Base-by-base conservation (phyloP, 2,888 invertebrate genomes). In the Conchocele bisecta region DNA sequence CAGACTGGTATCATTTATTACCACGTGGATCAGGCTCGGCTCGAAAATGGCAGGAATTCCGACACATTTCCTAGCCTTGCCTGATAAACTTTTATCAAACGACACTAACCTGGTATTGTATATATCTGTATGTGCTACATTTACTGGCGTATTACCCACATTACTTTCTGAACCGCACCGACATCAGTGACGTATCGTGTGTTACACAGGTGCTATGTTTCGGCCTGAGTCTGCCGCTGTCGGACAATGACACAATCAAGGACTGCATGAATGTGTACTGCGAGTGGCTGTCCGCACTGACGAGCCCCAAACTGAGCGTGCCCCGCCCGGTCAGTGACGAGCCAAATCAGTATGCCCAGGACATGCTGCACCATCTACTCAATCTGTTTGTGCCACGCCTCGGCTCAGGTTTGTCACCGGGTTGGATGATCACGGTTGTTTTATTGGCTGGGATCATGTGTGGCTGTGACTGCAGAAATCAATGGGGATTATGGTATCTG, bases 241-340 rank as follows among this genome's bases (percentile, higher is more conserved):
- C 94, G 35, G 98, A 98, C 91, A 97, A 98, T 90, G 98, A 98
- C 85, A 96, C 97, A 0, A 95, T 98, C 57, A 95, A 97, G 79
- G 98, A 98, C 91, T 98, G 98, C 91, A 98, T 98, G 42, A 96
- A 96, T 89, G 95, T 98, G 35, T 98, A 98, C 89, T 98, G 98
- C 91, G 97, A 98, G 88, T 99, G 98, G 98, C 92, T 99, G 78
- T 95, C 96, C 0, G 96, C 98, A 2, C 92, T 98, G 75, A 94
- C 96, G 80, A 79, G 81, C 28, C 96, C 97, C 1, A 96, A 96
- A 87, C 94, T 96, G 59, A 95, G 96, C 82, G 95, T 98, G 20
- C 98, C 98, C 0, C 94, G 94, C 81, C 97, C 98, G 0, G 95
- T 98, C 13, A 93, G 94, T 46, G 96, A 96, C 64, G 96, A 97